These are phyloP conservation scores for Drosophila murphyi DNA, from an alignment of 1,140 invertebrate species.

Conservation along the genomic window DNA sequence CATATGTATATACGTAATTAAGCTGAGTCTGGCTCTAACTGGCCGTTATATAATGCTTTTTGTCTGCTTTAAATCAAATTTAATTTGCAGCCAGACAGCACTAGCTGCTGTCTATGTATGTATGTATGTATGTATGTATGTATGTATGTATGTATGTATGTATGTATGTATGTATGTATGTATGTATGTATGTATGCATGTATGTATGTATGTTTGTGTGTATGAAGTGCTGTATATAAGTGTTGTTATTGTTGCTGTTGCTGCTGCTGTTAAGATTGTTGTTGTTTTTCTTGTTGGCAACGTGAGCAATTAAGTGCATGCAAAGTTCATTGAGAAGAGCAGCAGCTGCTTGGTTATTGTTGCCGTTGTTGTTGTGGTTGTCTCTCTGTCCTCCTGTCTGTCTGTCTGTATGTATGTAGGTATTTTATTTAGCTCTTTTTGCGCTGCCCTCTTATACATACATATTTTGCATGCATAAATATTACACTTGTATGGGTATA, in stretches of 20 bases:
- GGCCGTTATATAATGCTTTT: conserved; percentile 44
- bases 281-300: conserved; percentile 20
- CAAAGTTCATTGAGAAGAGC: conserved; percentile 49
- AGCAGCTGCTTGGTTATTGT: conserved; percentile 20
- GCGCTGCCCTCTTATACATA: conserved; percentile 1
- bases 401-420: too few relatives aligned
- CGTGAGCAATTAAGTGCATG: conserved; percentile 51
- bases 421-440: neutral
- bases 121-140: too few relatives aligned
- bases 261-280: neutral
- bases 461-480: conserved; percentile 9
- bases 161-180: neutral
- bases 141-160: too few relatives aligned
- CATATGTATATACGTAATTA: neutral
- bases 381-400: conserved; percentile 5
- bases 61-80: conserved; percentile 45
- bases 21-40: conserved; percentile 1
- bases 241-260: conserved; percentile 13
- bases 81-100: conserved; percentile 33
- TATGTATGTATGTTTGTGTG: too few relatives aligned
- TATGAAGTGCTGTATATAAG: neutral
- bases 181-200: neutral
- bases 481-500: neutral
- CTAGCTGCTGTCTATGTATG: neutral
- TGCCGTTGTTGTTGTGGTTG: conserved; percentile 11